Evolutionary conservation across 2,113 vertebrate species (phyloP), one percentile per base, ranked within the genome.

Genomic region (Phalacrocorax aristotelis): DNA sequence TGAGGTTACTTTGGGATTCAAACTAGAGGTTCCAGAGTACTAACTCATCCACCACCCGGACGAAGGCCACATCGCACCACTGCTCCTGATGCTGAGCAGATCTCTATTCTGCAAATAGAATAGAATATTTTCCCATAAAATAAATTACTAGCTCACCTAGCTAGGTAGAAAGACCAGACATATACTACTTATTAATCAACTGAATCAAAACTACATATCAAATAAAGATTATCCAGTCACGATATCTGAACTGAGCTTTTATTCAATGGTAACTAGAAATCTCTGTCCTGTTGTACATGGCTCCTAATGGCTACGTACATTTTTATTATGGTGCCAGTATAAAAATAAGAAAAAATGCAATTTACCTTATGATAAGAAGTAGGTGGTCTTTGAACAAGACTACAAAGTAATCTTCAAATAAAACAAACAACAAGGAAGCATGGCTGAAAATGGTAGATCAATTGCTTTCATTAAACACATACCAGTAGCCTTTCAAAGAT

Each of bases 381-480:
- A 79, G 83, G 83, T 79, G 83, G 75, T 87, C 95, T 94, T 95
- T 97, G 94, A 97, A 91, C 78, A 74, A 46, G 32, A 97, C 87
- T 93, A 94, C 93, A 95, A 96, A 97, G 93, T 48, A 51, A 90
- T 85, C 87, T 95, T 96, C 95, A 96, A 95, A 90, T 74, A 82
- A 93, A 91, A 86, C 0, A 0, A 93, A 88, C 27, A 87, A 68
- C 83, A 90, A 84, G 74, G 64, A 89, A 85, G 38, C 42, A 55
- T 20, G 36, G 46, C 81, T 77, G 66, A 66, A 94, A 95, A 80
- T 16, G 6, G 70, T 22, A 93, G 46, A 94, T 96, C 94, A 97
- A 77, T 70, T 48, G 66, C 32, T 76, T 84, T 91, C 81, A 97
- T 92, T 94, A 89, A 95, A 93, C 70, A 82, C 87, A 55, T 44